Evolutionary conservation across 2,797 vertebrate genomes (phyloP).

Genomic region (Xenops minutus): DNA sequence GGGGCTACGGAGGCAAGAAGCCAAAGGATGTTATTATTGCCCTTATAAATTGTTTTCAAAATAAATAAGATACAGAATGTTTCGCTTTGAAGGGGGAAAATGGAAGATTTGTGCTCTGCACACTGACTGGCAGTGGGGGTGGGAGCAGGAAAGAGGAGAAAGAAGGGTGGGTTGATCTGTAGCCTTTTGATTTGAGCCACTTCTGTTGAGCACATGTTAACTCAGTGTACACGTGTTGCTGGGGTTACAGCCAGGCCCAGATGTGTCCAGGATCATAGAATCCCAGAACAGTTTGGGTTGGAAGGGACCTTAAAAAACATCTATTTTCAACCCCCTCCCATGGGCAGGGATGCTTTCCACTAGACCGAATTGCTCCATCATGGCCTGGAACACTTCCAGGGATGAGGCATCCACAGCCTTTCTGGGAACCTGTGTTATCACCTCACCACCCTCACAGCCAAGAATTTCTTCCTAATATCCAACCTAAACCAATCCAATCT

Average conservation of each 20-base stretch:
- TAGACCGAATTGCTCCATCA: not conserved
- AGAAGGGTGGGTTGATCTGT: not conserved
- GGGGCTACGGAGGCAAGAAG: constrained; percentile 27
- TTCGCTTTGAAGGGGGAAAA: not conserved
- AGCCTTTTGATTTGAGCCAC: constrained; percentile 9
- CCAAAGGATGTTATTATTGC: constrained; percentile 67
- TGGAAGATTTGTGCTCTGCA: not conserved
- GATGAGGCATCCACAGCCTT: not conserved
- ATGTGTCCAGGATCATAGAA: not conserved
- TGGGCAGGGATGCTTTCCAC: not conserved
- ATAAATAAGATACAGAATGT: constrained; percentile 50
- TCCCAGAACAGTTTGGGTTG: not conserved
- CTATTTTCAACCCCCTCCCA: not conserved
- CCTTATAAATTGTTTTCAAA: constrained; percentile 55
- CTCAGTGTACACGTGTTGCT: not conserved
- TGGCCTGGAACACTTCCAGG: not conserved
- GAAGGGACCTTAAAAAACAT: not conserved
- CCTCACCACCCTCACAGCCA: not conserved
- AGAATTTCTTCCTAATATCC: not conserved
- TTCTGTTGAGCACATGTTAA: constrained; percentile 40
- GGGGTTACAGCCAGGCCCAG: not conserved
- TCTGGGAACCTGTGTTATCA: not conserved
- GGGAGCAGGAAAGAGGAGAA: not conserved
- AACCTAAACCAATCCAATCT: not conserved
- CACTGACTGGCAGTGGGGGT: not conserved